A percentile compares a stretch with the other conserved stretches of the same genome.
Conservation (phyloP, 2,888 invertebrate species). For the Drosophila birchii region DNA sequence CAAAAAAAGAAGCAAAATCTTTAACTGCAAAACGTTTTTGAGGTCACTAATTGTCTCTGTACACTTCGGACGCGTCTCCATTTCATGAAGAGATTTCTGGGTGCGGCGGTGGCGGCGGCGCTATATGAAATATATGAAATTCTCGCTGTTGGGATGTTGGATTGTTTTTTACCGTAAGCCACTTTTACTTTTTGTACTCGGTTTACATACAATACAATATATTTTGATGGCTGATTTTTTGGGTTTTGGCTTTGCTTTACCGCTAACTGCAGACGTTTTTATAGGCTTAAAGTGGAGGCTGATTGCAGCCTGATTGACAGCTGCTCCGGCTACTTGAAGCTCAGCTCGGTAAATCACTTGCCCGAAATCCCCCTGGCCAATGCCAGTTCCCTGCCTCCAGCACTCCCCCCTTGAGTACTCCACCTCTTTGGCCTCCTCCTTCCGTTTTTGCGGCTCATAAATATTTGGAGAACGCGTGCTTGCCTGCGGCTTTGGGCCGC, state of each 20-base stretch:
- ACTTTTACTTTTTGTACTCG: constrained; percentile 67
- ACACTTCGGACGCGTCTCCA: constrained; percentile 49
- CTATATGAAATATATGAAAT: constrained; percentile 41
- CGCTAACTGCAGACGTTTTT: constrained; percentile 66
- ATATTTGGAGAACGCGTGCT: constrained; percentile 68
- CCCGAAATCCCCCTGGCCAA: constrained; percentile 42
- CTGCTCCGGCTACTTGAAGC: constrained; percentile 75
- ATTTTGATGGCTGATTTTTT: constrained; percentile 2
- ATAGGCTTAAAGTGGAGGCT: constrained; percentile 75
- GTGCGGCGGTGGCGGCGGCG: constrained; percentile 33
- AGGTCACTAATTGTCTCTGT: constrained; percentile 72
- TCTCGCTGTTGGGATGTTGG: constrained; percentile 40
- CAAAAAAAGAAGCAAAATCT: constrained; percentile 36
- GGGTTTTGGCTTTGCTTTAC: constrained; percentile 27
- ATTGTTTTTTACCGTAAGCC: constrained; percentile 71
- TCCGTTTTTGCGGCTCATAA: constrained; percentile 63
- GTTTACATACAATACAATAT: constrained; percentile 18
- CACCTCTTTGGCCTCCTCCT: constrained; percentile 9
- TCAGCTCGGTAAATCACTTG: constrained; percentile 71
- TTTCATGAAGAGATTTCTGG: constrained; percentile 31
- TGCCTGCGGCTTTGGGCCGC: constrained; percentile 53
- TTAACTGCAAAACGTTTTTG: constrained; percentile 76
- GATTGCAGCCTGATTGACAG: constrained; percentile 76
- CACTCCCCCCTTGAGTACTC: constrained; percentile 1
- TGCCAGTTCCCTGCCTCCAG: background rate